Evolutionary conservation across 2,888 invertebrate genomes (phyloP), one percentile per base, ranked within the genome.

Genomic region (Ptychoptera contaminata): DNA sequence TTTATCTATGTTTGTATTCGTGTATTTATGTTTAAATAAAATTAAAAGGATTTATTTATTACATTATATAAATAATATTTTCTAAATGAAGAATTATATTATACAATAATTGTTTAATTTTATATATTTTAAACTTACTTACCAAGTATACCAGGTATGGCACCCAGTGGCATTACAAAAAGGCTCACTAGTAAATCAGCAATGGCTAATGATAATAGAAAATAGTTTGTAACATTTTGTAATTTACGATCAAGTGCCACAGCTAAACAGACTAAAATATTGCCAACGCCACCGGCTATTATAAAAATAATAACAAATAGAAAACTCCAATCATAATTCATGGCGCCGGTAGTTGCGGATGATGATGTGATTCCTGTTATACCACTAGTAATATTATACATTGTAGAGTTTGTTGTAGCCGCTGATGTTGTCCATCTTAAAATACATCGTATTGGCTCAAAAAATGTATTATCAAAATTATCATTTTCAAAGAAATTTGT

Each of bases 181-280:
- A 91, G 67, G 58, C 90, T 91, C 59, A 94, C 93, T 49, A 94
- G 72, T 47, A 94, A 71, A 69, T 96, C 94, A 43, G 94, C 93
- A 44, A 93, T 82, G 38, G 93, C 92, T 61, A 96, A 67, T 16
- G 93, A 93, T 55, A 93, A 72, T 49, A 94, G 73, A 65, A 94
- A 94, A 68, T 93, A 93, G 69, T 94, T 96, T 50, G 94, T 94
- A 51, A 91, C 87, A 66, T 91, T 94, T 67, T 94, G 93, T 49
- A 94, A 69, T 55, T 85, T 74, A 49, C 85, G 78, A 69, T 96
- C 94, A 58, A 90, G 70, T 49, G 82, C 82, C 54, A 96, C 90
- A 1, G 94, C 93, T 57, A 94, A 70, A 64, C 93, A 93, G 54
- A 96, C 94, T 48, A 96, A 69, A 52, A 90, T 82, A 66, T 94